Conservation (phyloP, 2,113 vertebrate genomes). For the Sapayoa aenigma region DNA sequence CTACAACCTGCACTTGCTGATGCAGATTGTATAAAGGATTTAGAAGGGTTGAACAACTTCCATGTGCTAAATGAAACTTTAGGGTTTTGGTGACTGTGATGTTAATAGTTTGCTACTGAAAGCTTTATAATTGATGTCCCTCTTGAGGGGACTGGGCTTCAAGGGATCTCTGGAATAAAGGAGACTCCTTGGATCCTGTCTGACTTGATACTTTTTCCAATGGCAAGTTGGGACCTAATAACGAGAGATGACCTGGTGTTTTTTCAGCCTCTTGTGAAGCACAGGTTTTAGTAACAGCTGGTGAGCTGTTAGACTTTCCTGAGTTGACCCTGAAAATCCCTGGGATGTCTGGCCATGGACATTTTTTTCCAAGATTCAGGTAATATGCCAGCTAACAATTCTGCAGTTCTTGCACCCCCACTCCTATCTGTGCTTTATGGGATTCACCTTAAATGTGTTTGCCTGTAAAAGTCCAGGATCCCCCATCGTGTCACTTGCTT, state of each 20-base stretch:
- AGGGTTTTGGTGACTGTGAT: not conserved
- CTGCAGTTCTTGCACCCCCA: not conserved
- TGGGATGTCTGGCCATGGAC: accelerated
- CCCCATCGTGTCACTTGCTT: not conserved
- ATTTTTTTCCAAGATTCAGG: not conserved
- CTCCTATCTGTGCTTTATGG: accelerated
- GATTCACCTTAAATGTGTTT: not conserved
- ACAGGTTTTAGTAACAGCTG: not conserved
- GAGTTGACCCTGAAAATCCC: not conserved
- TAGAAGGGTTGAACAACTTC: not conserved
- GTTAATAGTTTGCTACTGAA: not conserved
- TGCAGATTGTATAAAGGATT: not conserved
- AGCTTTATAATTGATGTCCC: not conserved
- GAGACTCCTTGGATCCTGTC: not conserved
- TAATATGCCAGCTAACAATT: not conserved
- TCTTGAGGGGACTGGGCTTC: not conserved
- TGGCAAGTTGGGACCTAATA: not conserved
- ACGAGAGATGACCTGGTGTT: not conserved
- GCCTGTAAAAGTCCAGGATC: not conserved
- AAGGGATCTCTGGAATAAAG: not conserved
- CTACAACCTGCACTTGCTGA: not conserved
- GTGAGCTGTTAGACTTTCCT: not conserved
- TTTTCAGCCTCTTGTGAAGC: not conserved
- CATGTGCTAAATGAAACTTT: not conserved
- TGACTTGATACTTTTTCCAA: not conserved